Evolutionary conservation across 2,888 invertebrate genomes (phyloP), one percentile per base, ranked within the genome.

Genomic region (Drosophila cracens): DNA sequence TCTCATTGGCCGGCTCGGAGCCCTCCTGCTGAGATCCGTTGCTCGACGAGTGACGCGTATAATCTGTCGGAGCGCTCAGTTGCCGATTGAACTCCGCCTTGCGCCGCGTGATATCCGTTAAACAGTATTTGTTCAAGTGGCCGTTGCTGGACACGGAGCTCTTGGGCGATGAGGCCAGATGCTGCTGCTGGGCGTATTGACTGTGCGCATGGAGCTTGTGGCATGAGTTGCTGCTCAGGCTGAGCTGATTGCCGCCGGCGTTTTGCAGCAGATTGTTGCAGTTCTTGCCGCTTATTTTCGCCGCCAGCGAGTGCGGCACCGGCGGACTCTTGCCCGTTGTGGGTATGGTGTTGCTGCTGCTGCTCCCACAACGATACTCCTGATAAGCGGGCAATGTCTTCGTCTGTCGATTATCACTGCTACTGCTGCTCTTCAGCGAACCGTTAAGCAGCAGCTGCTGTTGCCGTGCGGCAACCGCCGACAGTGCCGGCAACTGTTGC

Each of bases 71-170:
- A 8, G 93, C 93, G 83, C 93, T 93, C 40, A 93, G 87, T 85
- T 93, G 93, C 66, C 93, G 92, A 91, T 93, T 93, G 77, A 93
- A 93, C 70, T 93, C 93, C 73, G 92, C 92, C 86, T 93, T 93
- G 78, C 93, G 91, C 27, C 92, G 89, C 70, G 91, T 92, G 52
- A 92, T 87, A 76, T 93, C 92, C 74, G 92, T 92, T 68, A 92
- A 85, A 81, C 92, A 92, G 85, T 92, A 90, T 65, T 93, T 93
- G 74, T 92, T 92, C 73, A 92, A 81, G 68, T 92, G 92, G 49
- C 92, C 92, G 90, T 92, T 92, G 83, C 92, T 93, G 64, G 92
- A 92, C 56, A 91, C 84, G 64, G 92, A 92, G 70, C 92, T 92
- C 80, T 93, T 92, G 68, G 92, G 91, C 77, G 91, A 89, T 71